Percentiles rank a stretch among this genome's conserved stretches.
Conservation (phyloP, 2,797 vertebrate species). For the Lacerta bilineata region DNA sequence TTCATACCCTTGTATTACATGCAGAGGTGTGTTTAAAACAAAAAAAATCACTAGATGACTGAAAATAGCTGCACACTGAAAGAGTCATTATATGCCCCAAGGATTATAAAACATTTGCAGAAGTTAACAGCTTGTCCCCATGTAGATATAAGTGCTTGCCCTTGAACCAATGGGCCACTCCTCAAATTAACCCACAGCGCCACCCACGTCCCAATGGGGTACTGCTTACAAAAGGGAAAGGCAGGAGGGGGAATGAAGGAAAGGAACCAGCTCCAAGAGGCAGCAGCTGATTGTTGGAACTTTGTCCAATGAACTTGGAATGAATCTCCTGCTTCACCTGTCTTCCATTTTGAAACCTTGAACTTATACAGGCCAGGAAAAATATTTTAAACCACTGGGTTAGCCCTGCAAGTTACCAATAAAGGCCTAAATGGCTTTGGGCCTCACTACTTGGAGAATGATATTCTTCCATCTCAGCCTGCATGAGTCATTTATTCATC, state of each 20-base stretch:
- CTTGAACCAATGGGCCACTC: not conserved
- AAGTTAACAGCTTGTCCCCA: not conserved
- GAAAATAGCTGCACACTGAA: not conserved
- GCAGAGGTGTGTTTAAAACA: too few relatives aligned
- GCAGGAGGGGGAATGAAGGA: too few relatives aligned
- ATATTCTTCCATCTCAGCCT: not conserved
- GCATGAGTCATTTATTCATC: not conserved
- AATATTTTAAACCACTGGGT: not conserved
- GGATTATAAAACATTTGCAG: not conserved
- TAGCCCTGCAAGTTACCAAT: not conserved
- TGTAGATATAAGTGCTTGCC: not conserved
- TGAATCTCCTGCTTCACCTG: too few relatives aligned
- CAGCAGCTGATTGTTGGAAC: too few relatives aligned
- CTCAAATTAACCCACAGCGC: not conserved
- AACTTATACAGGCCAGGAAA: not conserved
- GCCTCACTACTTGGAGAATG: not conserved
- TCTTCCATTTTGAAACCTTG: not conserved
- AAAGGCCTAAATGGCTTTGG: not conserved
- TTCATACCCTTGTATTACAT: not conserved
- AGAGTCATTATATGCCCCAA: not conserved
- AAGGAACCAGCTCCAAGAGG: too few relatives aligned
- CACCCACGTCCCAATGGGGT: not conserved
- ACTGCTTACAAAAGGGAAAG: not conserved
- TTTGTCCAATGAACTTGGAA: not conserved
- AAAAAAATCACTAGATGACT: not conserved